Evolutionary conservation across 2,888 invertebrate species (phyloP), one percentile per base, ranked within the genome.

Genomic region (Chorisops tibialis): DNA sequence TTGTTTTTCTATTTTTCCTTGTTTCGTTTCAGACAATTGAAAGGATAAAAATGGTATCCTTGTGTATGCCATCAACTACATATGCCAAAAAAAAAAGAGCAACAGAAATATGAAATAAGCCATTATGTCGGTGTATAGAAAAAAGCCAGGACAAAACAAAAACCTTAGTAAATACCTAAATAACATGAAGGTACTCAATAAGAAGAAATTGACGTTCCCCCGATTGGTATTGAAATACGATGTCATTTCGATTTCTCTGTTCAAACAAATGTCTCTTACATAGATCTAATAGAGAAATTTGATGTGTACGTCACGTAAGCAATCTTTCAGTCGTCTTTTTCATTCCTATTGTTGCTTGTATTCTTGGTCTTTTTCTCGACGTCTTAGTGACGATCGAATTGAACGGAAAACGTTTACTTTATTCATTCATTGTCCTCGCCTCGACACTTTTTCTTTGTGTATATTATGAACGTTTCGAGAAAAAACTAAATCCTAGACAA

Each of bases 281-380:
- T 18, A 49, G 39, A 58, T 60, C 49, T 65, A 65, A 65, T 65
- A 39, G 50, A 65, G 65, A 62, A 65, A 65, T 65, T 65, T 60
- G 65, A 62, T 50, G 52, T 62, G 62, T 51, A 60, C 62, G 65
- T 65, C 65, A 65, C 65, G 65, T 65, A 65, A 65, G 65, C 65
- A 65, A 65, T 65, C 62, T 65, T 62, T 62, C 47, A 43, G 50
- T 51, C n/a, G 43, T 56, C 56, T n/a, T n/a, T 58, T 62, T 30
- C 30, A 7, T 64, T 54, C 47, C 52, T 41, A n/a, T n/a, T 18
- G 52, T 59, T 52, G 48, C 48, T 45, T 35, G 43, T 30, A 43
- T 24, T 18, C 16, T 16, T 41, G 22, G 22, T n/a, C n/a, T 30
- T 30, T 30, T 30, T 30, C 2, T 30, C 9, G 24, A n/a, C 9